Evolutionary conservation across 2,888 invertebrate species (phyloP).

Genomic region (Lasioglossum vierecki): DNA sequence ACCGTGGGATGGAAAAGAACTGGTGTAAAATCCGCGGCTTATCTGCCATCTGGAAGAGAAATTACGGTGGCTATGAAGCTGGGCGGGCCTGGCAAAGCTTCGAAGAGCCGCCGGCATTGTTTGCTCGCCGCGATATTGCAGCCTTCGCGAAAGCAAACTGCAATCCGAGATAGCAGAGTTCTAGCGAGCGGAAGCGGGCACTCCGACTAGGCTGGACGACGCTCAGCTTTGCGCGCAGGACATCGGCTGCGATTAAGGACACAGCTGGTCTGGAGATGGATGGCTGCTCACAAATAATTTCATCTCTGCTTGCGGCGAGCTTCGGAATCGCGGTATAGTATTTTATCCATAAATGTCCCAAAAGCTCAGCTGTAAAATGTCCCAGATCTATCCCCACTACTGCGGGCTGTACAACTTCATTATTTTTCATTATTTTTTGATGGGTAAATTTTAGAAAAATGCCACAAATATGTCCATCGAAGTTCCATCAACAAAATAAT

Average conservation of each 20-base stretch:
- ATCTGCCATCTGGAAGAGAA: conserved; percentile 9
- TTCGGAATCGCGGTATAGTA: background rate
- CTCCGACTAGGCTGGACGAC: background rate
- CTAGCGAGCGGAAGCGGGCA: background rate
- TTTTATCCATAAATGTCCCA: no score
- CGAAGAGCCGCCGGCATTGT: conserved; percentile 42
- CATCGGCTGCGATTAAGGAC: background rate
- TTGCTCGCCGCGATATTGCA: conserved; percentile 51
- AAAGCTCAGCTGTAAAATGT: no score
- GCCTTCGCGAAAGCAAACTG: conserved; percentile 39
- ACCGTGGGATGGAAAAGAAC: background rate
- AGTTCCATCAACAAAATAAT: no score
- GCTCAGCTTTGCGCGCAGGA: background rate
- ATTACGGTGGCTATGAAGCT: conserved; percentile 4
- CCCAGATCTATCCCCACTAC: no score
- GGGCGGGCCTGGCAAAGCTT: conserved; percentile 16
- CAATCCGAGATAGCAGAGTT: background rate
- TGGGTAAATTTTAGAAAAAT: no score
- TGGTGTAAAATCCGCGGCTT: conserved; percentile 15
- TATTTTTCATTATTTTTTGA: no score
- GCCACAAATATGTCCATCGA: no score
- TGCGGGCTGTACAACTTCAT: no score
- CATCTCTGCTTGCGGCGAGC: background rate
- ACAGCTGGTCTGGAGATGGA: background rate
- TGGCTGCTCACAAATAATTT: background rate